These are phyloP conservation scores for Microcebus lehilahytsara DNA, from an alignment of 2,113 vertebrate species.

Conservation along the genomic window DNA sequence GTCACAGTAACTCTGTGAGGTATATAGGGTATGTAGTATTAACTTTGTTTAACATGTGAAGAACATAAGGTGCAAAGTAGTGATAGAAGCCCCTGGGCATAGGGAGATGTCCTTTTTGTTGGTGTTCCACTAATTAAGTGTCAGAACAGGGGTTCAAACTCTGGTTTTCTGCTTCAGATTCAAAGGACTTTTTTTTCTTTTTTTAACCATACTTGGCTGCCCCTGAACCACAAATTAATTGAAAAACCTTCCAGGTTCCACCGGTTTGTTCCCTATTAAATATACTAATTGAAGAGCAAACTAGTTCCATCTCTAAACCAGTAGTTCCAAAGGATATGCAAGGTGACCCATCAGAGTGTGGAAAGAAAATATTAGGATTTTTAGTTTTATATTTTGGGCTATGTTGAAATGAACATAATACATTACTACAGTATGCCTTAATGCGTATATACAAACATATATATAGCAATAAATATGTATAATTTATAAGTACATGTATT, in stretches of 20 bases:
- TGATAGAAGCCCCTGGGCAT: neutral
- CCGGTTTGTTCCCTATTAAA: conserved; percentile 27
- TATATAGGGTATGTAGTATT: neutral
- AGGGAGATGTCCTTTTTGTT: neutral
- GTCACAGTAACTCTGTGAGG: neutral
- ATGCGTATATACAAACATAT: neutral
- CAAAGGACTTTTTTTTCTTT: neutral
- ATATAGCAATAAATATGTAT: neutral
- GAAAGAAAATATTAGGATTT: conserved; percentile 9
- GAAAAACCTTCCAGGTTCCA: neutral
- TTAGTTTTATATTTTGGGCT: neutral
- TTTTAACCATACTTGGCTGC: neutral
- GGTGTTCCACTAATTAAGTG: neutral
- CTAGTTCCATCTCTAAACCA: neutral
- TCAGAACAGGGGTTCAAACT: neutral
- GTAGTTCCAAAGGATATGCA: neutral
- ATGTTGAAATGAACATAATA: neutral
- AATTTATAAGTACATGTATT: neutral
- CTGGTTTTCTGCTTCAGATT: conserved; percentile 13
- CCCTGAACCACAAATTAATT: conserved; percentile 30
- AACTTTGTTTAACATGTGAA: neutral
- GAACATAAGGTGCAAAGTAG: neutral
- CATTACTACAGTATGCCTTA: neutral
- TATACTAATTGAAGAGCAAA: neutral
- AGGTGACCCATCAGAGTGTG: neutral